phyloP scores from a whole-genome alignment of 1,140 invertebrate genomes.

The Ips nitidus region DNA sequence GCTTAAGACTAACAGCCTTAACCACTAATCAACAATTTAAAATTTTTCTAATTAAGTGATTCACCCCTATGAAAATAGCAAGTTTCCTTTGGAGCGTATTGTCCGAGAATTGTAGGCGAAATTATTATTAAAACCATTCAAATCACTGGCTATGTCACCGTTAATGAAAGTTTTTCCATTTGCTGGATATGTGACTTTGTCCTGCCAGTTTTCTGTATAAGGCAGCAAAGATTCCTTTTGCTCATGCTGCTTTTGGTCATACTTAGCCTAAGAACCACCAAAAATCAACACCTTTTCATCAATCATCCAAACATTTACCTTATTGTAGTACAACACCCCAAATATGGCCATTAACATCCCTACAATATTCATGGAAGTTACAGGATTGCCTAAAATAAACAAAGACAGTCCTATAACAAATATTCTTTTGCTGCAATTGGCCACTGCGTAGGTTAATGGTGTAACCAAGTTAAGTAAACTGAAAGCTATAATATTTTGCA shows the following conservation, averaged over 20 bases:
- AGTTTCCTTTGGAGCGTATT: constrained; percentile 35
- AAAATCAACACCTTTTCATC: neutral
- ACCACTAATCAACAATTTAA: no score
- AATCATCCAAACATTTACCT: constrained; percentile 51
- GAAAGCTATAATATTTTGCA: constrained; percentile 95
- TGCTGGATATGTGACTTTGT: constrained; percentile 6
- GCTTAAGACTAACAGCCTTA: no score
- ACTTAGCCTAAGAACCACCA: constrained; percentile 64
- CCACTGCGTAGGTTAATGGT: constrained; percentile 92
- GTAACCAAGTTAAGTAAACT: constrained; percentile 86
- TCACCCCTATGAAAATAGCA: constrained; percentile 24
- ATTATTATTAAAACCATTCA: constrained; percentile 34
- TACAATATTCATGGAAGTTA: constrained; percentile 81
- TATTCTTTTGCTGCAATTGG: constrained; percentile 93
- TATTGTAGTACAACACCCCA: constrained; percentile 91
- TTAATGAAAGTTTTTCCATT: constrained; percentile 19
- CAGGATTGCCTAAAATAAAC: constrained; percentile 87
- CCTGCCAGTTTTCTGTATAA: constrained; percentile 51
- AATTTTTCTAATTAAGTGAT: no score
- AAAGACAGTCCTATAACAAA: constrained; percentile 90
- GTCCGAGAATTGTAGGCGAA: constrained; percentile 33
- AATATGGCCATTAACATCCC: constrained; percentile 90
- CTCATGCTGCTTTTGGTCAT: constrained; percentile 64
- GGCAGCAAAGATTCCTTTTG: constrained; percentile 59
- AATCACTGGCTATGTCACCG: constrained; percentile 21